A percentile compares a stretch with the other conserved stretches of the same genome.
Evolutionary conservation across 2,797 vertebrate genomes (phyloP).

Genomic region (Iguana delicatissima): DNA sequence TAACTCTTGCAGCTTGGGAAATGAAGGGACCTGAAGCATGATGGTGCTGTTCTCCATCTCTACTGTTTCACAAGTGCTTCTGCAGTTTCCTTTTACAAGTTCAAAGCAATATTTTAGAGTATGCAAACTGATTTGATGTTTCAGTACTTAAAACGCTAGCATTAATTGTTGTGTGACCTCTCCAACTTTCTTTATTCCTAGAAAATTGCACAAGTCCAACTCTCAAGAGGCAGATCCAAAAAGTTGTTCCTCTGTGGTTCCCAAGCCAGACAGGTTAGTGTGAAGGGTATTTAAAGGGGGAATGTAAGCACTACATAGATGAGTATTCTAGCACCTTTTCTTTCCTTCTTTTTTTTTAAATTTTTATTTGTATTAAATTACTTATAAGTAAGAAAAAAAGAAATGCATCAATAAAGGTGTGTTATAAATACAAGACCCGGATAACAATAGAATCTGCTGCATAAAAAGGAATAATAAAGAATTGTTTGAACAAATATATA

Average conservation of each 20-base stretch:
- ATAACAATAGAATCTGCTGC: too few relatives aligned
- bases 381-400: too few relatives aligned
- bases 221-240: background rate
- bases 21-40: background rate
- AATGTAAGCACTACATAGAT: background rate
- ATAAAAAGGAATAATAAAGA: too few relatives aligned
- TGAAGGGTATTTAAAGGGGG: background rate
- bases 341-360: too few relatives aligned
- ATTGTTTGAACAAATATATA: too few relatives aligned
- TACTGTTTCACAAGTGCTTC: background rate
- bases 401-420: too few relatives aligned
- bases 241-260: background rate
- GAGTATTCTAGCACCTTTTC: background rate
- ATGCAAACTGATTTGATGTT: background rate
- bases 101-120: background rate
- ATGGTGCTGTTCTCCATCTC: background rate
- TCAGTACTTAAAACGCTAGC: background rate
- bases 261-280: conserved; percentile 44
- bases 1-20: background rate
- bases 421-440: too few relatives aligned
- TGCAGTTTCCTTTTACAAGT: background rate
- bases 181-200: conserved; percentile 27
- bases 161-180: fast-evolving
- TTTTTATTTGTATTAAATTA: too few relatives aligned
- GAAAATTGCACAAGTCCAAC: conserved; percentile 58